Conservation (phyloP, 2,888 invertebrate genomes). For the Holacanthella duospinosa region DNA sequence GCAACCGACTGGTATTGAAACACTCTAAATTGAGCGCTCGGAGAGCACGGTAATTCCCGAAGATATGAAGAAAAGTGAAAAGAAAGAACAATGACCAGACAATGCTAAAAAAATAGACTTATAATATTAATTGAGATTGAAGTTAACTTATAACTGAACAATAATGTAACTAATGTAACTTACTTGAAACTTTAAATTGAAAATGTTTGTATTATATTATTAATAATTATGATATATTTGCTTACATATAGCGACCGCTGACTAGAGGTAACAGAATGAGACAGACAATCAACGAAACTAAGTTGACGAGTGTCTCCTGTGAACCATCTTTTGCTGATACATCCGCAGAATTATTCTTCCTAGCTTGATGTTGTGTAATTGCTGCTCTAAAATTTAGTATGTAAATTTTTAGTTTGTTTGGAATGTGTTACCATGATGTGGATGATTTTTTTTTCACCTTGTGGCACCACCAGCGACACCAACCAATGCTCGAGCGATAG, state of each 20-base stretch:
- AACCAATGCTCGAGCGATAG: constrained; percentile 72
- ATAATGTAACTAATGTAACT: no score
- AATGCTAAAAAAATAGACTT: constrained; percentile 51
- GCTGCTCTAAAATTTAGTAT: constrained; percentile 54
- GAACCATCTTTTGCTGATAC: constrained; percentile 90
- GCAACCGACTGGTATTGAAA: constrained; percentile 67
- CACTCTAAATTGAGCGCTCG: constrained; percentile 64
- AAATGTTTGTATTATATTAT: background rate
- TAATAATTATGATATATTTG: background rate
- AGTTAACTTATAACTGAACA: no score
- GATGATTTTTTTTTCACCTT: background rate
- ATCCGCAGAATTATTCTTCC: constrained; percentile 47
- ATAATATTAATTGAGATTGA: no score
- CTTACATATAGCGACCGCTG: constrained; percentile 47
- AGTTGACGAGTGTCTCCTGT: constrained; percentile 91
- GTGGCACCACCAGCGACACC: constrained; percentile 72
- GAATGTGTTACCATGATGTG: no score
- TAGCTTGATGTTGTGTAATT: constrained; percentile 77
- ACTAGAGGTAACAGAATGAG: constrained; percentile 61
- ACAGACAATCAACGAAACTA: constrained; percentile 69
- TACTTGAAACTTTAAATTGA: background rate
- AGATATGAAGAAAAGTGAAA: constrained; percentile 68
- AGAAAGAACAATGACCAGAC: constrained; percentile 61
- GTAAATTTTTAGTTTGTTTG: constrained; percentile 52
- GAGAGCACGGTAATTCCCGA: constrained; percentile 79